phyloP scores from a whole-genome alignment of 2,888 invertebrate genomes.

The Rhagonycha fulva region DNA sequence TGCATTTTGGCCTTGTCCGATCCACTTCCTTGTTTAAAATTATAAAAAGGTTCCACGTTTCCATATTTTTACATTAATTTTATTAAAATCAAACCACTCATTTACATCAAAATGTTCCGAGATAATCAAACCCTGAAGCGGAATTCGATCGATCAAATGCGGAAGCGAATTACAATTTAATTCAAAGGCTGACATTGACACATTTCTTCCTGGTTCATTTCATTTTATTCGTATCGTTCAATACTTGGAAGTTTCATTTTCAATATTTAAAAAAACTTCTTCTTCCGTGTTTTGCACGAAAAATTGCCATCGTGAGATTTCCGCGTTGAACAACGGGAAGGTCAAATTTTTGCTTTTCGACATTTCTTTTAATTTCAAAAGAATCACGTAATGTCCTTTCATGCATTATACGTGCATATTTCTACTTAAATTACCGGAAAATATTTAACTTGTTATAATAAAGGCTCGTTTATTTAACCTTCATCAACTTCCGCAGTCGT shows the following conservation, averaged over 20 bases:
- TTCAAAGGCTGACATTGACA: conserved; percentile 47
- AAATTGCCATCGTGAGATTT: not conserved
- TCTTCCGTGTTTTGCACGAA: not conserved
- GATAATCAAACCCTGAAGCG: not conserved
- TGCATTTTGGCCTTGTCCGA: not conserved
- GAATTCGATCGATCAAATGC: conserved; percentile 12
- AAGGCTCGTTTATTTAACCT: conserved; percentile 31
- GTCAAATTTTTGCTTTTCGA: not conserved
- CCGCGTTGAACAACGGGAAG: not conserved
- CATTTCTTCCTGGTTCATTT: conserved; percentile 48
- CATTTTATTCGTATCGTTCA: conserved; percentile 14
- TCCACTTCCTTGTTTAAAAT: not conserved
- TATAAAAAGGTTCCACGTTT: not conserved
- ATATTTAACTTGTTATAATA: conserved; percentile 31
- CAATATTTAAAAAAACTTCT: not conserved
- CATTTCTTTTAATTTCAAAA: not conserved
- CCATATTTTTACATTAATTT: not conserved
- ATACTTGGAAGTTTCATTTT: conserved; percentile 4
- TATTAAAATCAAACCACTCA: not conserved
- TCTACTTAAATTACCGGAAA: conserved; percentile 35
- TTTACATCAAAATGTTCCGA: not conserved
- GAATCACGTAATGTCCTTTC: not conserved
- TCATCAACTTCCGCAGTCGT: conserved; percentile 40
- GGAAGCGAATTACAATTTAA: conserved; percentile 31
- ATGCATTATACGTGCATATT: conserved; percentile 15